Percentiles rank a stretch among this genome's conserved stretches.
phyloP scores from a whole-genome alignment of 2,113 vertebrate species.

The Pseudopodoces humilis region DNA sequence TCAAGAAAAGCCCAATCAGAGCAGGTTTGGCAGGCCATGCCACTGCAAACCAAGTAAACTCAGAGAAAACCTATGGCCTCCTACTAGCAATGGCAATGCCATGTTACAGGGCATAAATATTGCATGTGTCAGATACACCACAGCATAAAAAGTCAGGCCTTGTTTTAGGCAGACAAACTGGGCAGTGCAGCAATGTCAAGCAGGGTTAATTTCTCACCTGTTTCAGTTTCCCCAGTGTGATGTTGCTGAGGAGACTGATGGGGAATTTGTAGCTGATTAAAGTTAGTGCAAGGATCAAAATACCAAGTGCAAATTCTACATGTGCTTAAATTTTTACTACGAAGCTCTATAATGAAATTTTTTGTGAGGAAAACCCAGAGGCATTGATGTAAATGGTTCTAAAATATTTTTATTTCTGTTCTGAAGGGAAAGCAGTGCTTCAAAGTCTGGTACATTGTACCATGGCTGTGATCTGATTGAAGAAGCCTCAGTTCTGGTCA shows the following conservation, averaged over 20 bases:
- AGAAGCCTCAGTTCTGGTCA: background rate
- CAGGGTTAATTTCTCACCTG: background rate
- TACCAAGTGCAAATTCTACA: background rate
- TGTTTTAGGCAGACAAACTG: background rate
- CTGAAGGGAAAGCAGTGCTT: background rate
- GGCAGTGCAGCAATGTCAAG: background rate
- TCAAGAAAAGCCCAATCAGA: background rate
- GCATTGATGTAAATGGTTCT: background rate
- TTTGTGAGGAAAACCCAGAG: background rate
- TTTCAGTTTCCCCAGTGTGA: background rate
- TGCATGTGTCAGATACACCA: background rate
- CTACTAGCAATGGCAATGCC: background rate
- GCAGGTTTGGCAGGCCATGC: background rate
- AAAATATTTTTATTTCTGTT: background rate
- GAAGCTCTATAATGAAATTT: background rate
- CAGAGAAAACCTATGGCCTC: background rate
- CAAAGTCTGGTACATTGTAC: background rate
- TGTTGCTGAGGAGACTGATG: background rate
- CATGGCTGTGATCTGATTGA: background rate
- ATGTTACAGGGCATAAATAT: background rate
- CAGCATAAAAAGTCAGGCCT: fast-evolving
- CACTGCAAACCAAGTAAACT: background rate
- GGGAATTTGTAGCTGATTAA: background rate
- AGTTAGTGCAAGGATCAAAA: background rate
- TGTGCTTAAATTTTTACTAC: background rate